phyloP scores from a whole-genome alignment of 1,140 invertebrate species.

The Musca vetustissima region DNA sequence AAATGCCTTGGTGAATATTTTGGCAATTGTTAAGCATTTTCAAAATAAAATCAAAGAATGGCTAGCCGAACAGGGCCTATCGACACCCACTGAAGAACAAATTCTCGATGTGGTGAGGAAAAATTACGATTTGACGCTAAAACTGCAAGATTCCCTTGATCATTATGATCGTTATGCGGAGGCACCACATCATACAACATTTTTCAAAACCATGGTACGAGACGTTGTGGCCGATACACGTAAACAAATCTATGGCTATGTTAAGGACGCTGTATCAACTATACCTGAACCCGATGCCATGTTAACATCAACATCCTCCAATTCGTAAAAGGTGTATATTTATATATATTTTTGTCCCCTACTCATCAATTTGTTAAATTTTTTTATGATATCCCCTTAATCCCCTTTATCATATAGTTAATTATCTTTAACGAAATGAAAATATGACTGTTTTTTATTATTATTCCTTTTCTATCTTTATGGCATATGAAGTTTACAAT shows the following conservation, averaged over 20 bases:
- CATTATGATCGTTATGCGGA: slow-evolving; percentile 90
- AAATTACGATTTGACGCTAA: slow-evolving; percentile 95
- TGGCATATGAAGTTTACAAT: too few species aligned
- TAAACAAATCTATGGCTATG: slow-evolving; percentile 52
- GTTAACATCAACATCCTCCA: slow-evolving; percentile 32
- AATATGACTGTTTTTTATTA: too few species aligned
- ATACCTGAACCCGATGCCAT: slow-evolving; percentile 50
- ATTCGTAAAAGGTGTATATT: neutral
- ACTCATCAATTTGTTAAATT: too few species aligned
- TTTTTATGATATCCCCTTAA: too few species aligned
- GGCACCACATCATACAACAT: slow-evolving; percentile 68
- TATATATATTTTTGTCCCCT: too few species aligned
- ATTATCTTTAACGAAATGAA: too few species aligned
- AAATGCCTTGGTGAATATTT: slow-evolving; percentile 86
- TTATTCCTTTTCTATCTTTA: too few species aligned
- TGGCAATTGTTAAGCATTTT: slow-evolving; percentile 95
- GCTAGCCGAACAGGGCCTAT: slow-evolving; percentile 82
- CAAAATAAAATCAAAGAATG: slow-evolving; percentile 93
- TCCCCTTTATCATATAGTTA: too few species aligned
- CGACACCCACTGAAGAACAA: slow-evolving; percentile 93
- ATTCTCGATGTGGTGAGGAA: slow-evolving; percentile 92
- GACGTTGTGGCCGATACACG: slow-evolving; percentile 53
- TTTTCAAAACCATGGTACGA: slow-evolving; percentile 60
- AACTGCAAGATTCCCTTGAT: slow-evolving; percentile 93
- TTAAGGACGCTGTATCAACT: slow-evolving; percentile 48